Evolutionary conservation across 2,888 invertebrate species (phyloP).

Genomic region (Drosophila meridiana): DNA sequence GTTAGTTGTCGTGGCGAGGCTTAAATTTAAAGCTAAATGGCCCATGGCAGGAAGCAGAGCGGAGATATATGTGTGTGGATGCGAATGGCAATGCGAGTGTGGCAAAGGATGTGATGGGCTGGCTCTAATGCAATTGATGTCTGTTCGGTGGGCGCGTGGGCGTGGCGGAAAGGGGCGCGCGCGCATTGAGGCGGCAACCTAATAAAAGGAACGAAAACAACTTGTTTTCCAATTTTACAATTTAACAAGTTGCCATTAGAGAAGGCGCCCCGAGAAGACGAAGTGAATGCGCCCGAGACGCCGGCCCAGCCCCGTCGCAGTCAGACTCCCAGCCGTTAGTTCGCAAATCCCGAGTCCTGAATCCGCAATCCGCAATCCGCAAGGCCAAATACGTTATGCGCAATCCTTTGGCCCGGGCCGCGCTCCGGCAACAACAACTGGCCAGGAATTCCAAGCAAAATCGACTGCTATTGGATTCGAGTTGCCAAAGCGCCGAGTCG

Average conservation of each 20-base stretch:
- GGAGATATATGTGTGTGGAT: conserved; percentile 4
- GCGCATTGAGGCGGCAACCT: conserved; percentile 79
- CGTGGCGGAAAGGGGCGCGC: conserved; percentile 37
- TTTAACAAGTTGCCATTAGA: conserved; percentile 83
- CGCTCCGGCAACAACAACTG: conserved; percentile 44
- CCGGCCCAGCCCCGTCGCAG: conserved; percentile 12
- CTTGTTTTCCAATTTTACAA: conserved; percentile 84
- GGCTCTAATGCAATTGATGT: conserved; percentile 83
- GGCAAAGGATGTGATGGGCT: conserved; percentile 21
- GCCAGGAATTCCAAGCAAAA: conserved; percentile 74
- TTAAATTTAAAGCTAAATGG: conserved; percentile 78
- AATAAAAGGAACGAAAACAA: conserved; percentile 84
- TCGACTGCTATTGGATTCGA: conserved; percentile 79
- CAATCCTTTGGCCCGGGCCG: conserved; percentile 76
- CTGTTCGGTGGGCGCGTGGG: conserved; percentile 40
- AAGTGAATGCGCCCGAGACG: conserved; percentile 3
- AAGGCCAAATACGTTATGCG: conserved; percentile 45
- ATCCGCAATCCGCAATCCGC: conserved; percentile 12
- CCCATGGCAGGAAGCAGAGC: conserved; percentile 62
- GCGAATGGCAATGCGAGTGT: conserved; percentile 1
- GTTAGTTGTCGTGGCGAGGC: conserved; percentile 11
- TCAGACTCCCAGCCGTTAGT: conserved; percentile 56
- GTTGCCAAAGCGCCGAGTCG: conserved; percentile 41
- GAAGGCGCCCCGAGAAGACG: conserved; percentile 39
- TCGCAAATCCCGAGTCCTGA: conserved; percentile 44